Evolutionary conservation across 92 coral and sea anemone species (phyloP), one percentile per base, ranked within the genome.

Genomic region (Metridium senile): DNA sequence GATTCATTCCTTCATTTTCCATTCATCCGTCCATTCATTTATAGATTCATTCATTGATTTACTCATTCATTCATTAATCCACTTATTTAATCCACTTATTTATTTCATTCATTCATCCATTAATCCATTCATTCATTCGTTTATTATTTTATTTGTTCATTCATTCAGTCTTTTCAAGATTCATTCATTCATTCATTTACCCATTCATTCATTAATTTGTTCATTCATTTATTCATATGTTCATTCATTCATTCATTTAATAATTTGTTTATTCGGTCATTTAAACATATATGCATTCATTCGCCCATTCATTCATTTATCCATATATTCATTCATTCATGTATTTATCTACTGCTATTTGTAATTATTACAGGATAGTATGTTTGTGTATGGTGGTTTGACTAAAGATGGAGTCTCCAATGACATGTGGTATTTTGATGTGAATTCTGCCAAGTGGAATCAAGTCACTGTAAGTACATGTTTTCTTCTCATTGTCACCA

Each of bases 311-410:
- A 9, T 54, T 54, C n/a, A n/a, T n/a, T n/a, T n/a, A n/a, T n/a
- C n/a, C n/a, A n/a, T n/a, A n/a, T 26, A 23, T 27, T 26, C 31
- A 23, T 22, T 26, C 33, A 27, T 25, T 22, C 68, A 45, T 31
- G 20, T 20, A 54, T 54, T 26, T 8, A 39, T 28, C 30, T 1
- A 35, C 21, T 57, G 31, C 22, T 73, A 7, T 39, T 39, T 39
- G 49, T 39, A 54, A 26, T 71, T 35, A 57, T 74, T 56, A 27
- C 85, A 95, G 98, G 92, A 84, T 77, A 32, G 75, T 9, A 87
- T 92, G 97, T 69, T 89, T 31, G 68, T 95, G 17, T 74, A 71
- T 45, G 98, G 98, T 56, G 98, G 98, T 23, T 68, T 89, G 33
- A 83, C 90, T 20, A 63, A 81, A 28, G 20, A 52, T 52, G 95